These are phyloP conservation scores for Lasiurus cinereus DNA, from an alignment of 2,113 vertebrate genomes.

Conservation along the genomic window DNA sequence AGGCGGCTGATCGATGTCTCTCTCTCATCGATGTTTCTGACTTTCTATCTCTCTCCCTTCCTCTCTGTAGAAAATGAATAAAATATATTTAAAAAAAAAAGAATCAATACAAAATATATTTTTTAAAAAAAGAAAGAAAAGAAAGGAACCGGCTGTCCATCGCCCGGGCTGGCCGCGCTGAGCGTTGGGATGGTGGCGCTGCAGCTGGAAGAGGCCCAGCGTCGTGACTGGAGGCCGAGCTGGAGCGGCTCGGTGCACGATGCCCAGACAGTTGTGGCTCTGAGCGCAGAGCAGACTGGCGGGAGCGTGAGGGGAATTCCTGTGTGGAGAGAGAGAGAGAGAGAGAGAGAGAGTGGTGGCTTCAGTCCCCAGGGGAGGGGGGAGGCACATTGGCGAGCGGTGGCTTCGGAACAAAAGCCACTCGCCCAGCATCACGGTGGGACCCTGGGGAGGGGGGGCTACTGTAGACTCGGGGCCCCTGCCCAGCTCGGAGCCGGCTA, in stretches of 20 bases:
- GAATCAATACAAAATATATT: too few relatives aligned
- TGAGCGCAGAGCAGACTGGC: constrained; percentile 31
- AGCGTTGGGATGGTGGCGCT: constrained; percentile 43
- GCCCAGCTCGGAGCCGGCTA: background rate
- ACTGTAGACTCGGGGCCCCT: background rate
- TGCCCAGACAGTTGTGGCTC: constrained; percentile 51
- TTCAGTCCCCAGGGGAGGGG: background rate
- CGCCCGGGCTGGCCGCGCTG: constrained; percentile 45
- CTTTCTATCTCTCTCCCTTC: too few relatives aligned
- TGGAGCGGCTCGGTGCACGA: constrained; percentile 55
- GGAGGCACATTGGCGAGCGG: background rate
- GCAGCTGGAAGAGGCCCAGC: constrained; percentile 69
- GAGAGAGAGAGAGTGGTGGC: background rate
- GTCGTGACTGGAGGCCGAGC: constrained; percentile 59
- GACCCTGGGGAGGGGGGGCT: background rate
- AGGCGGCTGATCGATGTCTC: too few relatives aligned
- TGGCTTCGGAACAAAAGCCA: background rate
- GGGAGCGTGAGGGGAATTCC: constrained; percentile 69
- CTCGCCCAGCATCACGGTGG: background rate
- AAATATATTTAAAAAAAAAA: too few relatives aligned
- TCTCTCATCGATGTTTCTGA: too few relatives aligned
- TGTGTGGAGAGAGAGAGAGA: constrained; percentile 24
- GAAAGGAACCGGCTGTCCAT: background rate
- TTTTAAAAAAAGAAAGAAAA: too few relatives aligned
- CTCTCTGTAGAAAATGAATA: too few relatives aligned